Evolutionary conservation across 2,888 invertebrate species (phyloP).

Genomic region (Conus canariensis): DNA sequence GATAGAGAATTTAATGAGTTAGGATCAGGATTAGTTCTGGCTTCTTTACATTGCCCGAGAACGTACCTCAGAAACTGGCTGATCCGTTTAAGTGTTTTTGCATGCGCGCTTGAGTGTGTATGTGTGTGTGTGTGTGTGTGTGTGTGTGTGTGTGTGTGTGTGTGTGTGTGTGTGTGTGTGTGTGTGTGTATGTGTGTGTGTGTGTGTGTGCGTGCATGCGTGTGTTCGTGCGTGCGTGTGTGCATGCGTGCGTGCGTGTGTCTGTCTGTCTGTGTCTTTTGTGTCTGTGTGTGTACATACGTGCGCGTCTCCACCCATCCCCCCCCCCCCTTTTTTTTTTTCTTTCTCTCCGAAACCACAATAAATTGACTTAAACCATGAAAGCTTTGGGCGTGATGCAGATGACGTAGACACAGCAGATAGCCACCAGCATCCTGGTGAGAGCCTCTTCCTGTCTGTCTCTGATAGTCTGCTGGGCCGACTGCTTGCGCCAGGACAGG

Average conservation of each 20-base stretch:
- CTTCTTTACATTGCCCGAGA: no score
- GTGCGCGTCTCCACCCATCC: background rate
- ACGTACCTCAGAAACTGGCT: no score
- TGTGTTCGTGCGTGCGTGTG: background rate
- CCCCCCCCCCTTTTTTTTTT: no score
- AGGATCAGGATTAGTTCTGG: no score
- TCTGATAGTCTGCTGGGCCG: no score
- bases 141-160: slow-evolving; percentile 7
- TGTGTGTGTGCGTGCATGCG: background rate
- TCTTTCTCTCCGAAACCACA: no score
- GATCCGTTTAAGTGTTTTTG: no score
- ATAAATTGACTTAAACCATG: background rate
- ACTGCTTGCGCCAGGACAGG: no score
- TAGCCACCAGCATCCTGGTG: background rate
- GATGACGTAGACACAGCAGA: background rate
- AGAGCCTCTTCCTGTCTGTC: no score
- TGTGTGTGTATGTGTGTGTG: background rate
- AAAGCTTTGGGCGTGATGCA: background rate
- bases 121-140: slow-evolving; percentile 3
- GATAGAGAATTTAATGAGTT: no score
- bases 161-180: background rate
- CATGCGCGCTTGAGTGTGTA: background rate
- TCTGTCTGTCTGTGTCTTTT: background rate
- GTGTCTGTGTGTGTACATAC: no score
- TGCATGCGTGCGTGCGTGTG: background rate